Base-by-base conservation (phyloP, 2,113 vertebrate genomes). In the Cryptomyrus ogoouensis region DNA sequence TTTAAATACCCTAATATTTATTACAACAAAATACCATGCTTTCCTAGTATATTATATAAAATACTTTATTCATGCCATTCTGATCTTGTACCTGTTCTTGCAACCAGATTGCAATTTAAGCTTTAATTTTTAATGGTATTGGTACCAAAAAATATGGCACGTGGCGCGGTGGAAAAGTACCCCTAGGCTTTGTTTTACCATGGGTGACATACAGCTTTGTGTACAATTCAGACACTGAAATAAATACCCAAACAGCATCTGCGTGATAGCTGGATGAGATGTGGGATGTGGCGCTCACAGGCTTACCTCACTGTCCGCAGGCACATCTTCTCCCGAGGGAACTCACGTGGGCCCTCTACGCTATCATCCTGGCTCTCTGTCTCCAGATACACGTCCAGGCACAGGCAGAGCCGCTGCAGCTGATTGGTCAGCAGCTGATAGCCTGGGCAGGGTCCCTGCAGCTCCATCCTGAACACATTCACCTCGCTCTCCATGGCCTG, bases 311-410 rank as follows among this genome's bases (percentile, higher is more conserved):
- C 97, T n/a, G 98, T 96, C 9, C 98, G 97, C 90, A 99, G 94
- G 89, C 98, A 99, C 97, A 99, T 99, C 94, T 99, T 99, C 95
- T 99, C 98, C 90, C 98, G 95, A 4, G 98, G 98, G 92, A 99
- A 99, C 9, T 99, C 98, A 91, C 97, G 97, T 3, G 98, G 98
- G 19, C 98, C 98, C 90, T 99, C 98, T 91, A 99, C 97, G 0
- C 98, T 96, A 90, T 98, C 95, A 0, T 98, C 98, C 0, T 98
- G 98, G 87, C 96, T 96, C 94, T 98, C 98, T 0, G 98, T 99
- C 95, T 99, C 98, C 94, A 99, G 93, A 93, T 98, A 99, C 86
- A 99, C 97, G 0, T 99, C 98, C 88, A 99, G 94, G 89, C 98
- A 97, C 92, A 99, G 96, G 5, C 98, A 99, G 2, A 99, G 94